phyloP scores from a whole-genome alignment of 2,888 invertebrate genomes.

The Phyllotreta striolata region DNA sequence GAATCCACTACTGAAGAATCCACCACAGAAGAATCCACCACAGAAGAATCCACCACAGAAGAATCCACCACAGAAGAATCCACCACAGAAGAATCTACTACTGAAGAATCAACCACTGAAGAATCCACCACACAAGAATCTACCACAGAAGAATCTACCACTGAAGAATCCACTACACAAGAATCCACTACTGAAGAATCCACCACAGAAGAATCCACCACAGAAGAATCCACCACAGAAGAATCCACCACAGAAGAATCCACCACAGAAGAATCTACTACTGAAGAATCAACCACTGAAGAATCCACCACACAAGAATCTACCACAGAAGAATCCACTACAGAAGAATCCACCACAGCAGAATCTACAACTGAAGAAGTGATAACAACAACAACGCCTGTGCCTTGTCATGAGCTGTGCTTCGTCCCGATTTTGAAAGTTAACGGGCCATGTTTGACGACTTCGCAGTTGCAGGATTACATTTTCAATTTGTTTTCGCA shows the following conservation, averaged over 20 bases:
- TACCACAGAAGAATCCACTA: slow-evolving; percentile 3
- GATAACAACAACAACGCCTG: not conserved
- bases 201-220: not conserved
- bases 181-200: not conserved
- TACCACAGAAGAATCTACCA: not conserved
- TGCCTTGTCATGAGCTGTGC: not conserved
- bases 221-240: not conserved
- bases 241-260: not conserved
- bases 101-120: not conserved
- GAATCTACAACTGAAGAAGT: slow-evolving; percentile 10
- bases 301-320: slow-evolving; percentile 1
- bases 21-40: not conserved
- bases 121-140: not conserved
- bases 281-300: not conserved
- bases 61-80: not conserved
- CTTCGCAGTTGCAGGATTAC: slow-evolving; percentile 43
- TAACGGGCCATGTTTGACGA: slow-evolving; percentile 38
- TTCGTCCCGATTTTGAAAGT: slow-evolving; percentile 47
- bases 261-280: too few relatives aligned
- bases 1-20: not conserved
- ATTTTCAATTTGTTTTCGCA: slow-evolving; percentile 38
- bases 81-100: not conserved
- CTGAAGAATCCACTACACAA: not conserved
- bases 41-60: slow-evolving; percentile 2
- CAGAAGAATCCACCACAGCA: slow-evolving; percentile 11